Evolutionary conservation across 2,113 vertebrate species (phyloP).

Genomic region (Osmerus eperlanus): DNA sequence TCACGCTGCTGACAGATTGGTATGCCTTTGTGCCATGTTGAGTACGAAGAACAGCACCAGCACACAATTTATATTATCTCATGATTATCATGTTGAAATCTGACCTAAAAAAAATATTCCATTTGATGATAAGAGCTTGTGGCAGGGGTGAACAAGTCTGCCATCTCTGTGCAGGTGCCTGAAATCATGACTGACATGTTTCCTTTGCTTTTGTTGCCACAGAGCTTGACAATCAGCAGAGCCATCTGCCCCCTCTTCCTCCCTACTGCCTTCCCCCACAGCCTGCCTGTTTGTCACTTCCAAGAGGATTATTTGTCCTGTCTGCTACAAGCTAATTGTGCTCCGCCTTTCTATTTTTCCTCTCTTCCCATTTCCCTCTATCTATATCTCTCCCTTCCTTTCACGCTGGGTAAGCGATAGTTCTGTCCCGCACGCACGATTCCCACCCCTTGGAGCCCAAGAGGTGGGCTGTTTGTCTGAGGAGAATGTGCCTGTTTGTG

Average conservation of each 20-base stretch:
- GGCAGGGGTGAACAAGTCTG: not conserved
- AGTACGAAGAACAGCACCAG: too few relatives aligned
- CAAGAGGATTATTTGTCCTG: not conserved
- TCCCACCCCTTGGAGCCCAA: not conserved
- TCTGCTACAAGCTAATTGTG: not conserved
- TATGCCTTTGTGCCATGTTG: too few relatives aligned
- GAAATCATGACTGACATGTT: slow-evolving; percentile 8
- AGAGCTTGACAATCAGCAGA: slow-evolving; percentile 5
- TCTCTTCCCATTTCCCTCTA: not conserved
- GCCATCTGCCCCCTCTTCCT: not conserved
- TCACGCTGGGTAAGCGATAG: not conserved
- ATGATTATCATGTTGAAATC: too few relatives aligned
- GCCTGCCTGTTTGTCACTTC: not conserved
- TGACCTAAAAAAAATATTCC: too few relatives aligned
- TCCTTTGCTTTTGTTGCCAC: slow-evolving; percentile 1
- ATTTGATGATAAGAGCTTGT: not conserved
- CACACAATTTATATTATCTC: too few relatives aligned
- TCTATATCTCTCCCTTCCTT: not conserved
- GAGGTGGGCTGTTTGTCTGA: not conserved
- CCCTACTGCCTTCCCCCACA: not conserved
- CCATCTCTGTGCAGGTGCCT: slow-evolving; percentile 1
- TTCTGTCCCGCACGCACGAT: not conserved
- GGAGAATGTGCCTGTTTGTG: too few relatives aligned
- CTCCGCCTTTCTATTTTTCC: not conserved
- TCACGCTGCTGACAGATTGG: too few relatives aligned